Evolutionary conservation across 2,888 invertebrate genomes (phyloP).

Genomic region (Monopis laevigella): DNA sequence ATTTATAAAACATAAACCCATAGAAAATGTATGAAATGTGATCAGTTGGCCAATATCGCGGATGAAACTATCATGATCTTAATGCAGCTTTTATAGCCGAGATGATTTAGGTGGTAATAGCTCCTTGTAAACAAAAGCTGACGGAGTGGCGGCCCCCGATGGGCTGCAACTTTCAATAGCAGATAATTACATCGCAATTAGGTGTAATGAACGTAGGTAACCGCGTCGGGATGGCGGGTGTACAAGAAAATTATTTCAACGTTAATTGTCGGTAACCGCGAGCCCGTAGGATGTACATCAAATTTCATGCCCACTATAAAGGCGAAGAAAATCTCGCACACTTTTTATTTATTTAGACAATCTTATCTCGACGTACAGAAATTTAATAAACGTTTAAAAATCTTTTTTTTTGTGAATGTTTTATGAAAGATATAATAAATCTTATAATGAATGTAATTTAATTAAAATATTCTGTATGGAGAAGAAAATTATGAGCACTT

Average conservation of each 20-base stretch:
- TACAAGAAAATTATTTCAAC: constrained; percentile 31
- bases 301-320: constrained; percentile 1
- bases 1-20: not conserved
- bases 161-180: constrained; percentile 32
- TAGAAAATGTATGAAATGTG: constrained; percentile 9
- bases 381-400: not conserved
- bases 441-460: not conserved
- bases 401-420: not conserved
- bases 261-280: constrained; percentile 32
- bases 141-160: constrained; percentile 12
- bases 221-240: constrained; percentile 21
- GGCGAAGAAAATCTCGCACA: too few relatives aligned
- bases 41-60: constrained; percentile 3
- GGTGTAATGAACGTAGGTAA: constrained; percentile 35
- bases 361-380: too few relatives aligned
- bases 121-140: constrained; percentile 22
- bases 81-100: constrained; percentile 3
- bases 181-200: constrained; percentile 49
- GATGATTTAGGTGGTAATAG: constrained; percentile 9
- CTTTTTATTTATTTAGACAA: too few relatives aligned
- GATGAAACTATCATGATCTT: not conserved
- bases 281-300: constrained; percentile 14
- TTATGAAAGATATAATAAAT: not conserved
- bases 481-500: too few relatives aligned
- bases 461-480: too few relatives aligned